These are phyloP conservation scores for Saccostrea echinata DNA, from an alignment of 1,140 invertebrate species.

Conservation along the genomic window DNA sequence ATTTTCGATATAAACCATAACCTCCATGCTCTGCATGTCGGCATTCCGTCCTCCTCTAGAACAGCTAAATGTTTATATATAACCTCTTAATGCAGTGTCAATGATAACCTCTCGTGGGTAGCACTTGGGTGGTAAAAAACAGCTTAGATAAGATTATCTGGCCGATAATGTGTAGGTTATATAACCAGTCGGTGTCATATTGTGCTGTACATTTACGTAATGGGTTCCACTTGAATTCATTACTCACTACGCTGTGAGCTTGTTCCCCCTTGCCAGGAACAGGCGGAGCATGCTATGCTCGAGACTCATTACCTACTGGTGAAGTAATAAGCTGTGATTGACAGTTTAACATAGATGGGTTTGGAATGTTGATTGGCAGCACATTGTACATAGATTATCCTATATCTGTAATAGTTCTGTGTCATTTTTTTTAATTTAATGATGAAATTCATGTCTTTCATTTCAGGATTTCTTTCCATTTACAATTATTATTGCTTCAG, in stretches of 20 bases:
- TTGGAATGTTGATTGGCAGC: slow-evolving; percentile 28
- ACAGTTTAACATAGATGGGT: neutral
- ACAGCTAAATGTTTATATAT: slow-evolving; percentile 29
- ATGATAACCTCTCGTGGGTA: slow-evolving; percentile 48
- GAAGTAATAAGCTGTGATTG: slow-evolving; percentile 27
- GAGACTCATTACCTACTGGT: slow-evolving; percentile 1
- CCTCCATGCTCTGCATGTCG: neutral
- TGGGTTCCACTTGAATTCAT: slow-evolving; percentile 32
- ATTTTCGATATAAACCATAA: neutral
- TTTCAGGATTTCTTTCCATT: neutral
- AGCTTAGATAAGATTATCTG: slow-evolving; percentile 37
- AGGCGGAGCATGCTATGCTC: slow-evolving; percentile 12
- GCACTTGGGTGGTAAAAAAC: slow-evolving; percentile 53
- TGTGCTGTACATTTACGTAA: slow-evolving; percentile 29
- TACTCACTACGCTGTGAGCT: slow-evolving; percentile 17
- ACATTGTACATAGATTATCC: neutral
- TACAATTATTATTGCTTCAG: neutral
- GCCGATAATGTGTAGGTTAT: slow-evolving; percentile 20
- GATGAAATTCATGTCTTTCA: neutral
- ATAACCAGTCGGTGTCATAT: slow-evolving; percentile 13
- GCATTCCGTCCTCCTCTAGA: neutral
- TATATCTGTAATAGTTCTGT: neutral
- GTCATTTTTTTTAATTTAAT: neutral
- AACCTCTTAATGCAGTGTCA: slow-evolving; percentile 39
- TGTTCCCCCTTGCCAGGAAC: slow-evolving; percentile 25